phyloP scores from a whole-genome alignment of 2,113 vertebrate species.

The Bujurquina vittata region DNA sequence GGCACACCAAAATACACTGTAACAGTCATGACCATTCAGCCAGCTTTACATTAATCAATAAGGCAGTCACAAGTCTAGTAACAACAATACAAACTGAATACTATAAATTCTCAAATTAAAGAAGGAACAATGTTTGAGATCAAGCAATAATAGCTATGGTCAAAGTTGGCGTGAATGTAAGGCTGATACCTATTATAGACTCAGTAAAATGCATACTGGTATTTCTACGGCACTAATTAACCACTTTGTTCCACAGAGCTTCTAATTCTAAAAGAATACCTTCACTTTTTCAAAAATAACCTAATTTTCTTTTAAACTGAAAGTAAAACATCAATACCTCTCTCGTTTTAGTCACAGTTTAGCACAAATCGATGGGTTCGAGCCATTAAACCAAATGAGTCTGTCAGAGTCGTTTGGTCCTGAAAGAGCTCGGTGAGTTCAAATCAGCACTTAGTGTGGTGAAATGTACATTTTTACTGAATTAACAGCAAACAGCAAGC shows the following conservation, averaged over 20 bases:
- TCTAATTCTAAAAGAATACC: neutral
- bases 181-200: neutral
- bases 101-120: slow-evolving; percentile 21
- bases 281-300: neutral
- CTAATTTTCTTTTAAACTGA: neutral
- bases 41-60: neutral
- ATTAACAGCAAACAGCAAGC: neutral
- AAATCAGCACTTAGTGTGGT: neutral
- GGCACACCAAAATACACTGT: neutral
- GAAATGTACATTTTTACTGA: slow-evolving; percentile 5
- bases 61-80: neutral
- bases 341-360: neutral
- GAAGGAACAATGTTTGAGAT: neutral
- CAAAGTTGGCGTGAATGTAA: neutral
- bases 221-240: slow-evolving; percentile 8
- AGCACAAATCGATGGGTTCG: neutral
- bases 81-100: slow-evolving; percentile 6
- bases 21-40: slow-evolving; percentile 1
- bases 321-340: neutral
- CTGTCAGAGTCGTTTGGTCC: neutral
- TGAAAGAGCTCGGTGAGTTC: neutral
- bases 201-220: neutral
- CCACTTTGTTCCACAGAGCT: neutral
- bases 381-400: neutral
- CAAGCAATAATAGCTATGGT: neutral